A percentile compares a stretch with the other conserved stretches of the same genome.
Evolutionary conservation across 2,797 vertebrate genomes (phyloP).

Genomic region (Harpagifer antarcticus): DNA sequence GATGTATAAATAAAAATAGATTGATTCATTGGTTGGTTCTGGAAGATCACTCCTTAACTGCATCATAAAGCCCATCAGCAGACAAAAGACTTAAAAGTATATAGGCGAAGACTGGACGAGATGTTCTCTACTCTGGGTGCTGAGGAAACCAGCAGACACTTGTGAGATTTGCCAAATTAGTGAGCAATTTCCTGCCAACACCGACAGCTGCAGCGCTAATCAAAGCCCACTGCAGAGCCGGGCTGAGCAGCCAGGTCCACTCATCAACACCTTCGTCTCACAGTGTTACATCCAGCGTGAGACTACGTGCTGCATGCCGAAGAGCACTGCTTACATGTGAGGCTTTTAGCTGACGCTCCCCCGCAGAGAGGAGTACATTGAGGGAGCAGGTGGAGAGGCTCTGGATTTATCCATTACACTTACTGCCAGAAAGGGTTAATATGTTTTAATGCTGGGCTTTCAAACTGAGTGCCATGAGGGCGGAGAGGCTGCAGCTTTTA

Average conservation of each 20-base stretch:
- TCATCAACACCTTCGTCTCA: slow-evolving; percentile 56
- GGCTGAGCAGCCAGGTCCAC: slow-evolving; percentile 36
- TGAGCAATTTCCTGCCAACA: slow-evolving; percentile 32
- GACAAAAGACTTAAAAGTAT: neutral
- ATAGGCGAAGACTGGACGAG: neutral
- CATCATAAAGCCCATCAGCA: slow-evolving; percentile 2
- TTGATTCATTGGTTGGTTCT: too few species aligned
- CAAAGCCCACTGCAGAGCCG: slow-evolving; percentile 29
- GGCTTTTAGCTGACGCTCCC: slow-evolving; percentile 43
- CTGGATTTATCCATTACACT: slow-evolving; percentile 50
- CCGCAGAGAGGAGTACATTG: slow-evolving; percentile 24
- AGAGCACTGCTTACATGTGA: slow-evolving; percentile 30
- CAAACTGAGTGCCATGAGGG: neutral
- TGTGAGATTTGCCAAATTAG: slow-evolving; percentile 52
- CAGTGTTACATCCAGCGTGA: slow-evolving; percentile 29
- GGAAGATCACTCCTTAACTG: neutral
- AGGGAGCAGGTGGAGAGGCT: slow-evolving; percentile 49
- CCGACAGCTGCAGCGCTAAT: slow-evolving; percentile 46
- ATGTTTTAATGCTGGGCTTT: slow-evolving; percentile 41
- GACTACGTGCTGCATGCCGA: slow-evolving; percentile 12
- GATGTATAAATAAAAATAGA: too few species aligned
- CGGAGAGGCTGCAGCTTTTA: neutral
- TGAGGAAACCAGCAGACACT: slow-evolving; percentile 31
- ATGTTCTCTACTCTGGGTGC: neutral
- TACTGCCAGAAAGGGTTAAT: slow-evolving; percentile 32